A percentile compares a stretch with the other conserved stretches of the same genome.
Conservation (phyloP, 2,797 vertebrate genomes). For the Cottoperca gobio region DNA sequence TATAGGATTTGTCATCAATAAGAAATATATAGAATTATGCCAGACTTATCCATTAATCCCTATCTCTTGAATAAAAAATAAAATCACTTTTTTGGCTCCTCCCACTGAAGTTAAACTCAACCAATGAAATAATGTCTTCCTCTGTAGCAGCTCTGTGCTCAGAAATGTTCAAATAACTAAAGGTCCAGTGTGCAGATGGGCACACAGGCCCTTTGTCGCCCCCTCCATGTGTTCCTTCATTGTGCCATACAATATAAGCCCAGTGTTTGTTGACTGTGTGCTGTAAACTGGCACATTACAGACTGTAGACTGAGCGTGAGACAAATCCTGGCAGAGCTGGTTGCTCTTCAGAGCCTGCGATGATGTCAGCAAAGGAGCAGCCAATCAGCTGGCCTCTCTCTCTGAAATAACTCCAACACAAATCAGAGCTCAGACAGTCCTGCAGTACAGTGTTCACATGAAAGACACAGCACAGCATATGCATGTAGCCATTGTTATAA, state of each 20-base stretch:
- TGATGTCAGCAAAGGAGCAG: constrained; percentile 52
- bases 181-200: constrained; percentile 44
- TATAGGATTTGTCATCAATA: constrained; percentile 9
- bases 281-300: constrained; percentile 60
- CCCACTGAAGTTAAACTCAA: not conserved
- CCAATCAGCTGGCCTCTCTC: constrained; percentile 36
- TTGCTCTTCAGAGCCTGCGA: constrained; percentile 30
- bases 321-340: constrained; percentile 56
- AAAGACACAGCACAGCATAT: not conserved
- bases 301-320: constrained; percentile 52
- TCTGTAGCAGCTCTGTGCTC: not conserved
- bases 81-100: not conserved
- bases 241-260: constrained; percentile 51
- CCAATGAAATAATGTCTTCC: not conserved
- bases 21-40: not conserved
- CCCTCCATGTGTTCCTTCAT: constrained; percentile 59
- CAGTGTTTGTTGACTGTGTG: constrained; percentile 59
- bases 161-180: constrained; percentile 25
- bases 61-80: not conserved
- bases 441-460: constrained; percentile 5
- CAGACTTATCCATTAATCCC: not conserved
- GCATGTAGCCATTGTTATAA: not conserved
- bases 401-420: constrained; percentile 40
- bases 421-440: constrained; percentile 36
- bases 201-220: constrained; percentile 39